Conservation (phyloP, 2,888 invertebrate species). For the Hydroisotoma schaefferi region DNA sequence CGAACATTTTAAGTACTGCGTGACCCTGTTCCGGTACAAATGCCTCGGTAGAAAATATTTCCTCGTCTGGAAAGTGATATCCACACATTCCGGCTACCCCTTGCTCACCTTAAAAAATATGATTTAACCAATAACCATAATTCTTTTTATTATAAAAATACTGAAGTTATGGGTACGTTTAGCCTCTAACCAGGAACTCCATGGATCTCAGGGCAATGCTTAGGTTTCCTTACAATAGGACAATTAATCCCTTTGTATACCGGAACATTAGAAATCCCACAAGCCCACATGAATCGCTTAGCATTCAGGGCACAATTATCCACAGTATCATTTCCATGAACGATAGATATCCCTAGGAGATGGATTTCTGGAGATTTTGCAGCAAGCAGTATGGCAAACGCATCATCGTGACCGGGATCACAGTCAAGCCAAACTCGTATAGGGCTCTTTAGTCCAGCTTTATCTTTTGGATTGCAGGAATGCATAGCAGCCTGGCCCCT, state of each 20-base stretch:
- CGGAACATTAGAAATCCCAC: conserved; percentile 28
- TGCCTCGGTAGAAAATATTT: conserved; percentile 20
- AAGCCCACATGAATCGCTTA: conserved; percentile 34
- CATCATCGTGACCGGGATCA: conserved; percentile 40
- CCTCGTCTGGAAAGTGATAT: conserved; percentile 35
- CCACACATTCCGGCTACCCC: conserved; percentile 42
- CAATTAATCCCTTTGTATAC: conserved; percentile 29
- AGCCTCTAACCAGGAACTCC: conserved; percentile 26
- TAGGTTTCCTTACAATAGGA: conserved; percentile 26
- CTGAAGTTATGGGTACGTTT: conserved; percentile 1
- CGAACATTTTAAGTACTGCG: conserved; percentile 28
- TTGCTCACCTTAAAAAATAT: conserved; percentile 23
- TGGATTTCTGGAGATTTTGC: conserved; percentile 23
- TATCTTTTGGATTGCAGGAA: no score
- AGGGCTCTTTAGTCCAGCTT: background rate
- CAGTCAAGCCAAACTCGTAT: conserved; percentile 36
- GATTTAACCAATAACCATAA: background rate
- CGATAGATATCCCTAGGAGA: conserved; percentile 28
- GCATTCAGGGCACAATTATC: conserved; percentile 36
- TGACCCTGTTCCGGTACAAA: conserved; percentile 17
- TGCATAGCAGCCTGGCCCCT: no score
- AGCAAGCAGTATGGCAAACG: conserved; percentile 31
- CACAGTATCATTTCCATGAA: conserved; percentile 36
- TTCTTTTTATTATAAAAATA: background rate
- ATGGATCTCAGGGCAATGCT: conserved; percentile 40